Conservation (phyloP, 1,140 invertebrate genomes). For the Bombus superbus region DNA sequence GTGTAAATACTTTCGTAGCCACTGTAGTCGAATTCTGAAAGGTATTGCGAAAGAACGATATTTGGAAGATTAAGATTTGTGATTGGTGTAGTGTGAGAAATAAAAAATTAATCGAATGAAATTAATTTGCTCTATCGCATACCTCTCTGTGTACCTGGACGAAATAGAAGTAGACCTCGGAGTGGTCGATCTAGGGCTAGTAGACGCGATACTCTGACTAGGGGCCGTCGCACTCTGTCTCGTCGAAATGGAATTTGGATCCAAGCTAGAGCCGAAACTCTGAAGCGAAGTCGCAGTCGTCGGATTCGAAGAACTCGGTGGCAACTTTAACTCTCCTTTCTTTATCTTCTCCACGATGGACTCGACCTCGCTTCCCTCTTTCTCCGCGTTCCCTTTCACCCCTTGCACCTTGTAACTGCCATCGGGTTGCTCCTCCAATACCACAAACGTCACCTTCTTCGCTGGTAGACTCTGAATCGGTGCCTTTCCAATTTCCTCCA, state of each 20-base stretch:
- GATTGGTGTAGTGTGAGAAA: too few relatives aligned
- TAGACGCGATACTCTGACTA: slow-evolving; percentile 25
- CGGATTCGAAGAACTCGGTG: slow-evolving; percentile 83
- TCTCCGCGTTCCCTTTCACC: slow-evolving; percentile 87
- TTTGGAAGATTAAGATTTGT: too few relatives aligned
- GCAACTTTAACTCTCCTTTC: slow-evolving; percentile 90
- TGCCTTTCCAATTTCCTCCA: slow-evolving; percentile 88
- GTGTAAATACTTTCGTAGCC: too few relatives aligned
- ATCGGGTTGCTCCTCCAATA: slow-evolving; percentile 92
- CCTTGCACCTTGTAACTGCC: slow-evolving; percentile 92
- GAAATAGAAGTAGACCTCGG: slow-evolving; percentile 52
- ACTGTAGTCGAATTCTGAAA: too few relatives aligned
- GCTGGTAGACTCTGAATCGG: slow-evolving; percentile 85
- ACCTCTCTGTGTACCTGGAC: slow-evolving; percentile 62
- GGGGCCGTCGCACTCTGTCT: slow-evolving; percentile 1
- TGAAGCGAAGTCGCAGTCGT: slow-evolving; percentile 32
- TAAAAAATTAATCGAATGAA: neutral
- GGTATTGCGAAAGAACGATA: too few relatives aligned
- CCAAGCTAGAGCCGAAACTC: slow-evolving; percentile 44
- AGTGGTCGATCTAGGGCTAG: slow-evolving; percentile 74
- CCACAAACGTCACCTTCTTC: slow-evolving; percentile 93
- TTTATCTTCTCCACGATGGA: slow-evolving; percentile 91
- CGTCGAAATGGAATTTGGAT: slow-evolving; percentile 34
- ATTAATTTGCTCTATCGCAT: neutral
- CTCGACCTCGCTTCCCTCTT: slow-evolving; percentile 88